Conservation (phyloP, 2,888 invertebrate species). For the Polyommatus iphigenia region DNA sequence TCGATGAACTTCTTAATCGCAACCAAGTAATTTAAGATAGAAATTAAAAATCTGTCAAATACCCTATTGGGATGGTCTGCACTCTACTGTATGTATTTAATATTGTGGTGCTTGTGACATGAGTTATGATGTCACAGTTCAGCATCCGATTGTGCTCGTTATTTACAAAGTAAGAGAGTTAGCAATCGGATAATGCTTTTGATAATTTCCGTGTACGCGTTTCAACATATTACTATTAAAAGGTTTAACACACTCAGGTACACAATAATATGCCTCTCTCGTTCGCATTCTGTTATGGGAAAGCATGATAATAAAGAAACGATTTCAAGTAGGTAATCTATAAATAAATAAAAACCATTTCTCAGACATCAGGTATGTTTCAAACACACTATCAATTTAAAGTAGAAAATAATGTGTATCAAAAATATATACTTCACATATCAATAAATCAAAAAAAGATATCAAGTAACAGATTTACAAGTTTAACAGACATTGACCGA, state of each 20-base stretch:
- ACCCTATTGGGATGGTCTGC: too few species aligned
- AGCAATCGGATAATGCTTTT: not conserved
- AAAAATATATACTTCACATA: not conserved
- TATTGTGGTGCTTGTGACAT: not conserved
- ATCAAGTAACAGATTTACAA: conserved; percentile 6
- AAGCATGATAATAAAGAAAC: too few species aligned
- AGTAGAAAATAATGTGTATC: not conserved
- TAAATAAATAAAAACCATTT: too few species aligned
- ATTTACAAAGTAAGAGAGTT: not conserved
- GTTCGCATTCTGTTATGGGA: too few species aligned
- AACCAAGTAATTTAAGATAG: too few species aligned
- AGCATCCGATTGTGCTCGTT: not conserved
- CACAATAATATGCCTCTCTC: too few species aligned
- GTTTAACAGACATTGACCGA: conserved; percentile 4
- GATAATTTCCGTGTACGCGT: not conserved
- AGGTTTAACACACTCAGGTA: not conserved
- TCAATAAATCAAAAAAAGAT: too few species aligned
- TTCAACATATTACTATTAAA: not conserved
- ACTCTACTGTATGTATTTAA: not conserved
- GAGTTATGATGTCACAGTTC: not conserved
- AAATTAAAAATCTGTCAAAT: too few species aligned
- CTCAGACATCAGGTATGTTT: too few species aligned
- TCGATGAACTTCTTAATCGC: too few species aligned
- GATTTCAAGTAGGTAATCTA: too few species aligned
- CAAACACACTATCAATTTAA: too few species aligned